These are phyloP conservation scores for Pterobdella sp. DNA, from an alignment of 2,888 invertebrate genomes.

Conservation along the genomic window DNA sequence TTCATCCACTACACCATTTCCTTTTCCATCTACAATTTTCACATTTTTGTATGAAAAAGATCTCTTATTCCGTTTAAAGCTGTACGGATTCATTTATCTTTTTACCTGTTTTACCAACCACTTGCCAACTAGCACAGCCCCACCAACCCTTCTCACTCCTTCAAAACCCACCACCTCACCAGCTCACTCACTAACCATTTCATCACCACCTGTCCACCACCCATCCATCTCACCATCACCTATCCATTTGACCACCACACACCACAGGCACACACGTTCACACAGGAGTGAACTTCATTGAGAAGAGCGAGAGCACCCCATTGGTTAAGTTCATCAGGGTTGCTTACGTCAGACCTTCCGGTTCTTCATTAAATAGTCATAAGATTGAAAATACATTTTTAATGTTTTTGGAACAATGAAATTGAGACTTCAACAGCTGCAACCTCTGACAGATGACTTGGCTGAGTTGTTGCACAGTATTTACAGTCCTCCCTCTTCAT, in stretches of 20 bases:
- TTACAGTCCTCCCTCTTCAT: constrained; percentile 35
- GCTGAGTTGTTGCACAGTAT: constrained; percentile 20
- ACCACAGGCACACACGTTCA: constrained; percentile 34
- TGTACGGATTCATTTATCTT: not conserved
- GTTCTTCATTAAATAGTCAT: too few species aligned
- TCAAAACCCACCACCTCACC: not conserved
- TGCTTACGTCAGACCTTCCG: constrained; percentile 36
- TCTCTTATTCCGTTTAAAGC: too few species aligned
- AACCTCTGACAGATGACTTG: constrained; percentile 16
- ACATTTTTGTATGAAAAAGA: not conserved
- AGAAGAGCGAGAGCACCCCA: constrained; percentile 38
- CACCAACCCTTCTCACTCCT: not conserved
- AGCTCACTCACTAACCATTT: constrained; percentile 1
- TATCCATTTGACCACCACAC: not conserved
- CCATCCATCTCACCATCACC: constrained; percentile 6
- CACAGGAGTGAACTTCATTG: constrained; percentile 39
- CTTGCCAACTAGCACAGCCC: not conserved
- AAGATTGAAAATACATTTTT: too few species aligned
- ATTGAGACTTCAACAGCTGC: not conserved
- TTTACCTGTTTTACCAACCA: not conserved
- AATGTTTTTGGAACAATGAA: not conserved
- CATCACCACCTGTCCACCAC: constrained; percentile 14
- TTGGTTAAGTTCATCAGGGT: constrained; percentile 38
- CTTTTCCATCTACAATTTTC: not conserved
- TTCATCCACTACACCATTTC: not conserved